Conservation (phyloP, 2,113 vertebrate genomes). For the Arenaria interpres region DNA sequence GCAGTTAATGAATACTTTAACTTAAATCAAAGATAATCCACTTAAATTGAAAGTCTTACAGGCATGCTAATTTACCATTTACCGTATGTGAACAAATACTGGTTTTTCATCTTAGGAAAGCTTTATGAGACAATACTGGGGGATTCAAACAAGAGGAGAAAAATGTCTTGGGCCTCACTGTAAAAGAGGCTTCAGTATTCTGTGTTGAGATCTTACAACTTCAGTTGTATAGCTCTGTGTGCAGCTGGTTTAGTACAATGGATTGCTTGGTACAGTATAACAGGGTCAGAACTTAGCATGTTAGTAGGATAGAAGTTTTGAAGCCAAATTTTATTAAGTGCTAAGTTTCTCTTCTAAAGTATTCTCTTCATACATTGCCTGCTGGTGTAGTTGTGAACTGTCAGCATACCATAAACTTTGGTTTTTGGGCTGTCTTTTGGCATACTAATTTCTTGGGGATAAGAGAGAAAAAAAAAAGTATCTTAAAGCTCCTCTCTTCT, state of each 20-base stretch:
- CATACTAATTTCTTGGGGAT: not conserved
- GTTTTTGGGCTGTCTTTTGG: not conserved
- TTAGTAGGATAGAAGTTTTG: not conserved
- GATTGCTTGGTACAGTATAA: not conserved
- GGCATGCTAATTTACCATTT: not conserved
- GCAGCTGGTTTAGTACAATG: not conserved
- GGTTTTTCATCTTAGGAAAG: not conserved
- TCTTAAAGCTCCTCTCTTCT: not conserved
- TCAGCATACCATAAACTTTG: not conserved
- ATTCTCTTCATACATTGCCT: not conserved
- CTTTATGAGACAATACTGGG: not conserved
- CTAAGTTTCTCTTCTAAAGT: not conserved
- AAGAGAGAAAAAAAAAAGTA: not conserved
- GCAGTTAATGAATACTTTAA: constrained; percentile 11
- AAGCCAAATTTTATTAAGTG: not conserved
- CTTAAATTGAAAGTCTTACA: not conserved
- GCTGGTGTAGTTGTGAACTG: not conserved
- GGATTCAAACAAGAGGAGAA: not conserved
- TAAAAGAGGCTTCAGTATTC: not conserved
- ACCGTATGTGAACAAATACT: not conserved
- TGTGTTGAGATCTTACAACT: not conserved
- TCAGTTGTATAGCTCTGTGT: not conserved
- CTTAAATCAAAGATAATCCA: not conserved
- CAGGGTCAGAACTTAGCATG: not conserved
- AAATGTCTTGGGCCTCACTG: not conserved